Percentiles rank a stretch among this genome's conserved stretches.
These are phyloP conservation scores for Belonocnema kinseyi DNA, from an alignment of 1,140 invertebrate species.

Conservation along the genomic window DNA sequence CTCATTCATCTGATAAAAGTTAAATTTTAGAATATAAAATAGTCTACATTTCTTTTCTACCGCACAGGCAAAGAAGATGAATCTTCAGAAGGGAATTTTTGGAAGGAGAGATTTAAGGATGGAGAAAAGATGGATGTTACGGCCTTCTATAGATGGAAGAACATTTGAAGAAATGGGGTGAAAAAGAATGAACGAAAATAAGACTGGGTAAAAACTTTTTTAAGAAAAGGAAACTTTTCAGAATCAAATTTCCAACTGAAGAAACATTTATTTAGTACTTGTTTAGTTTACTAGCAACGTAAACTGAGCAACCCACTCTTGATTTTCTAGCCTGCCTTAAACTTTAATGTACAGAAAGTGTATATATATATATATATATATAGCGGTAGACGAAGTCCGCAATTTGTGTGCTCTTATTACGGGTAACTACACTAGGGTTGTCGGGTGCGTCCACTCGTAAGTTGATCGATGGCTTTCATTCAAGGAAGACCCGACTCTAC, in stretches of 20 bases:
- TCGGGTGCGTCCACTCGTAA: slow-evolving; percentile 10
- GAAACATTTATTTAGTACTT: neutral
- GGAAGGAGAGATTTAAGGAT: neutral
- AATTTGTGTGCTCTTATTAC: slow-evolving; percentile 30
- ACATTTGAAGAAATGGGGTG: neutral
- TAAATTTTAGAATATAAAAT: too few relatives aligned
- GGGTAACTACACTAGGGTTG: slow-evolving; percentile 20
- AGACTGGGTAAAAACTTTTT: too few relatives aligned
- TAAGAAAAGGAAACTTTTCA: too few relatives aligned
- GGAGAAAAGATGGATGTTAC: too few relatives aligned
- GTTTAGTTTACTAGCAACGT: neutral
- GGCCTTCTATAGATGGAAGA: neutral
- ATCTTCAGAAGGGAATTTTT: slow-evolving; percentile 27
- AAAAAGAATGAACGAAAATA: neutral
- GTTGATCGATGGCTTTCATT: slow-evolving; percentile 24
- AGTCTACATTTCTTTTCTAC: too few relatives aligned
- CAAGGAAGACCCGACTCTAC: slow-evolving; percentile 23
- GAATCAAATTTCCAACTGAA: neutral
- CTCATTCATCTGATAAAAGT: too few relatives aligned
- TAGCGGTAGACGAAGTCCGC: neutral
- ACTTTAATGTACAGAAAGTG: neutral
- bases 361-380: neutral
- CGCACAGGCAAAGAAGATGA: slow-evolving; percentile 1
- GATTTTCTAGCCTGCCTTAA: neutral
- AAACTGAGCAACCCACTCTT: slow-evolving; percentile 6